Conservation (phyloP, 2,888 invertebrate genomes). For the Argyresthia goedartella region DNA sequence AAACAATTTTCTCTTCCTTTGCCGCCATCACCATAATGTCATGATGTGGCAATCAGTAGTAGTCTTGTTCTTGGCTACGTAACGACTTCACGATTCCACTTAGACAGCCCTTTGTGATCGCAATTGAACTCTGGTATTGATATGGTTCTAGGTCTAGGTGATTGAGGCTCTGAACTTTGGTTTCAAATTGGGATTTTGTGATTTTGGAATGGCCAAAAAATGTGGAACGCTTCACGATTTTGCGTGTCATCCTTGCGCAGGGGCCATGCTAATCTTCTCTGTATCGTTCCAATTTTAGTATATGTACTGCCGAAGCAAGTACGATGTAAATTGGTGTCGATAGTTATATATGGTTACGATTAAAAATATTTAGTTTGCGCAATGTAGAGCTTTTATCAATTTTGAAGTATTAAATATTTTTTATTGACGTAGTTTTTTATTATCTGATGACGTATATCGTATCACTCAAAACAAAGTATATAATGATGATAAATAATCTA, state of each 20-base stretch:
- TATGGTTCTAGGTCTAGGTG: too few relatives aligned
- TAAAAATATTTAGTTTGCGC: slow-evolving; percentile 12
- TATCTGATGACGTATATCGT: not conserved
- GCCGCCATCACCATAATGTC: too few relatives aligned
- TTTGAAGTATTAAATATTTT: not conserved
- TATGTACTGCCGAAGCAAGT: slow-evolving; percentile 26
- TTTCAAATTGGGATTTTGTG: too few relatives aligned
- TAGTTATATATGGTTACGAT: slow-evolving; percentile 11
- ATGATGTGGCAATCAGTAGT: too few relatives aligned
- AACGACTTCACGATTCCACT: too few relatives aligned
- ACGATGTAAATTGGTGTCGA: not conserved
- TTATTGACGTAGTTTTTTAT: not conserved
- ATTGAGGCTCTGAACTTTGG: too few relatives aligned
- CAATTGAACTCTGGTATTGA: too few relatives aligned
- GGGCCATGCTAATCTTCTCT: slow-evolving; percentile 8
- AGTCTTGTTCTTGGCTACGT: too few relatives aligned
- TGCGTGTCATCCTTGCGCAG: slow-evolving; percentile 47
- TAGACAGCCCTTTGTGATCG: too few relatives aligned
- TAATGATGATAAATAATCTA: too few relatives aligned
- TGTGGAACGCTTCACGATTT: slow-evolving; percentile 52
- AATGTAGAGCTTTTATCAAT: slow-evolving; percentile 9
- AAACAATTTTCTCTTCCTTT: too few relatives aligned
- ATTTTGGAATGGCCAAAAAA: slow-evolving; percentile 27
- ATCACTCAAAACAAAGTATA: not conserved
- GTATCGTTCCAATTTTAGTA: slow-evolving; percentile 9